Percentiles rank a stretch among this genome's conserved stretches.
These are phyloP conservation scores for Platycnemis pennipes DNA, from an alignment of 2,888 invertebrate genomes.

Conservation along the genomic window DNA sequence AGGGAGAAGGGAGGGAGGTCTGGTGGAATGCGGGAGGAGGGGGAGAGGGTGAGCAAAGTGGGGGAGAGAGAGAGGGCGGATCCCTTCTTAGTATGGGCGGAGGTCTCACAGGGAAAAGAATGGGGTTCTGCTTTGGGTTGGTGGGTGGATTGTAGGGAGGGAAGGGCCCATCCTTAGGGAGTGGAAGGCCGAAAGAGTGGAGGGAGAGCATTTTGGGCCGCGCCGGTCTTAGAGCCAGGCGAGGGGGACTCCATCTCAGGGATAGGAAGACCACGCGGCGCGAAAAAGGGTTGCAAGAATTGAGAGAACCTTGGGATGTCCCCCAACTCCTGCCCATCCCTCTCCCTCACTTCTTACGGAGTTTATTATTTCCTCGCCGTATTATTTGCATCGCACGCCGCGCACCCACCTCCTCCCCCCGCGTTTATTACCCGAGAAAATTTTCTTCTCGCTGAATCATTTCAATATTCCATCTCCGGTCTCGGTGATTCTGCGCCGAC, in stretches of 20 bases:
- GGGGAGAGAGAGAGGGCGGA: neutral
- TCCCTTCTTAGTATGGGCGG: constrained; percentile 39
- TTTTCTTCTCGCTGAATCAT: neutral
- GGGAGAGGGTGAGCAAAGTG: neutral
- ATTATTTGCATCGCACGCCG: neutral
- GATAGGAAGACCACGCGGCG: neutral
- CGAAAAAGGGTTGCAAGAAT: constrained; percentile 7
- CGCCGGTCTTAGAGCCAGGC: neutral
- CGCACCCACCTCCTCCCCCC: neutral
- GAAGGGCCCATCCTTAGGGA: constrained; percentile 27
- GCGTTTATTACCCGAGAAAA: neutral
- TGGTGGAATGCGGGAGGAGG: neutral
- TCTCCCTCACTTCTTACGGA: neutral
- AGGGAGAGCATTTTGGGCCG: neutral
- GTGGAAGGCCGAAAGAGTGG: neutral
- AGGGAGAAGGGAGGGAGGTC: neutral
- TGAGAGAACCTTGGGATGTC: neutral
- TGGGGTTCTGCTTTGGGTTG: constrained; percentile 2
- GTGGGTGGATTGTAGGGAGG: neutral
- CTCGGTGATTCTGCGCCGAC: neutral
- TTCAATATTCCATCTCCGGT: neutral
- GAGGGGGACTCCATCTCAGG: neutral
- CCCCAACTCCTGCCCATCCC: neutral
- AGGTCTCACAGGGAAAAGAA: constrained; percentile 19
- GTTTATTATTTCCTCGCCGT: neutral